Base-by-base conservation (phyloP, 2,888 invertebrate genomes). In the Urechis unicinctus region DNA sequence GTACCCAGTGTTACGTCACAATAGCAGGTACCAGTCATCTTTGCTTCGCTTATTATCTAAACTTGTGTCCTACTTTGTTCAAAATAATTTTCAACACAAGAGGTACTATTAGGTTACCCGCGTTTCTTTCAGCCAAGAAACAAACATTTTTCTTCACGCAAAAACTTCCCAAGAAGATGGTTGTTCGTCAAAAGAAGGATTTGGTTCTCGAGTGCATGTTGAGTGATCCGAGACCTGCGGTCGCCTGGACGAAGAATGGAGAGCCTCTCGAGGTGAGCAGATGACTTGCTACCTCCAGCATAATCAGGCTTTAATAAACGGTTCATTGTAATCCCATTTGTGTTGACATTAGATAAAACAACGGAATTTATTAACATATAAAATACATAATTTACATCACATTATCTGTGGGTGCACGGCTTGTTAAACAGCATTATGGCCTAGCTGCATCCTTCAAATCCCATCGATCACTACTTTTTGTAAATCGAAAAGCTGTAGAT, bases 131-230 rank as follows among this genome's bases (percentile, higher is more conserved):
- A 86, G 96, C 94, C 80, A 90, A 97, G 57, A 95, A 95, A 80
- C 94, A 95, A 36, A 85, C 86, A 17, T 98, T 93, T 77, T 86
- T 86, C 58, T 99, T 99, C 81, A 86, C 88, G 4, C 95, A 93
- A 78, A 87, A 86, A 44, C 81, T 99, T 52, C 88, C 90, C 66
- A 92, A 93, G 79, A 88, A 86, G 67, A 85, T 87, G 46, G 91
- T 90, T 68, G 93, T 96, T 24, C 94, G 88, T 75, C 88, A 90
- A 0, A 86, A 87, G 68, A 95, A 96, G 77, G 95, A 95, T 76
- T 85, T 88, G 1, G 84, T 86, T 56, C 82, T 99, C 67, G 95
- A 97, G 78, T 98, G 97, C 81, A 85, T 89, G 41, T 88, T 97
- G 46, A 95, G 90, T 72, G 94, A 88, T 75, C 90, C 89, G 68